Percentiles rank a stretch among this genome's conserved stretches.
These are phyloP conservation scores for Adela reaumurella DNA, from an alignment of 2,888 invertebrate species.

Conservation along the genomic window DNA sequence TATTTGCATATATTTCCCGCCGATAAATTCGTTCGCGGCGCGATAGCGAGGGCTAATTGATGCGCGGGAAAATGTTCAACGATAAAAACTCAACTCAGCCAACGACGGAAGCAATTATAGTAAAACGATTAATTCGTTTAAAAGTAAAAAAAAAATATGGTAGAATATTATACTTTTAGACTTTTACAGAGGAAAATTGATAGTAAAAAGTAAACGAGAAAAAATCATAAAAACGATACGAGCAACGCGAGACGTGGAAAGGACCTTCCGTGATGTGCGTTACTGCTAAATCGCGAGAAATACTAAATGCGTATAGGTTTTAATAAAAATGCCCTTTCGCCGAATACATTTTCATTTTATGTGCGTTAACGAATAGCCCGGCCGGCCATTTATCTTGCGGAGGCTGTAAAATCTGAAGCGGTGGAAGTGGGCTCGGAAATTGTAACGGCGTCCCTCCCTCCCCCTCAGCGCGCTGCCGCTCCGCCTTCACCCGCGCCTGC, in stretches of 20 bases:
- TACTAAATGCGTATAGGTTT: not conserved
- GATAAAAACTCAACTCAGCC: no score
- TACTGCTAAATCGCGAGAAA: not conserved
- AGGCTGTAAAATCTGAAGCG: conserved; percentile 6
- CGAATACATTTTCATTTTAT: not conserved
- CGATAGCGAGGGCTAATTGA: no score
- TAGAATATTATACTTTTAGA: no score
- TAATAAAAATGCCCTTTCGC: not conserved
- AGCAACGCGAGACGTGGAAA: no score
- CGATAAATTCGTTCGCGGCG: not conserved
- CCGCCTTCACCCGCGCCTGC: conserved; percentile 2
- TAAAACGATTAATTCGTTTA: no score
- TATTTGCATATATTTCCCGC: not conserved
- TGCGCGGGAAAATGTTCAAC: no score
- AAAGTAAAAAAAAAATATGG: no score
- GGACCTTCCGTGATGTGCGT: no score
- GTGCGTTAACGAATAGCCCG: not conserved
- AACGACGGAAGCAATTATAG: no score
- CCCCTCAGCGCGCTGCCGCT: conserved; percentile 3
- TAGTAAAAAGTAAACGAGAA: no score
- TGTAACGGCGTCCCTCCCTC: conserved; percentile 9
- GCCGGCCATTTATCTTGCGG: not conserved
- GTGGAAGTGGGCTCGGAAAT: conserved; percentile 9
- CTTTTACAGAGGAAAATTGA: no score
- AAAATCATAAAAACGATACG: no score